A percentile compares a stretch with the other conserved stretches of the same genome.
Conservation (phyloP, 2,888 invertebrate species). For the Torymus aiolomorphi region DNA sequence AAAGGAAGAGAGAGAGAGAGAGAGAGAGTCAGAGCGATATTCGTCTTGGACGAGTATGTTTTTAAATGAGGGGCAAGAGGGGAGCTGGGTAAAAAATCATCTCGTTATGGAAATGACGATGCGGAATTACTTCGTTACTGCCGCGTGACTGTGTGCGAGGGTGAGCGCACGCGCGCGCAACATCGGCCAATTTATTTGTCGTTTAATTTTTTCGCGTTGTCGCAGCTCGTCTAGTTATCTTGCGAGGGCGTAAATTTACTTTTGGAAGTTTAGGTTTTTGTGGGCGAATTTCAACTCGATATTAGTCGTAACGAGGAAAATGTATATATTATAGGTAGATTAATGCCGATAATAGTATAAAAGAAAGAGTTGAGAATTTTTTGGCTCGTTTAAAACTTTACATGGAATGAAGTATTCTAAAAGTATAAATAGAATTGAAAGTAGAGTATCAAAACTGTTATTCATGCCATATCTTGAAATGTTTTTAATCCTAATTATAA, state of each 20-base stretch:
- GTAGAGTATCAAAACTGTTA: not conserved
- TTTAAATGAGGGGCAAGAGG: conserved; percentile 43
- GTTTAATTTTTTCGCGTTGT: conserved; percentile 1
- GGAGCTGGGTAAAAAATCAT: conserved; percentile 51
- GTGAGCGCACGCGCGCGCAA: not conserved
- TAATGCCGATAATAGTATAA: too few relatives aligned
- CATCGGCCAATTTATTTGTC: conserved; percentile 41
- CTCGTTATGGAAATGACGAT: conserved; percentile 56
- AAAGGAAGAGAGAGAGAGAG: conserved; percentile 30
- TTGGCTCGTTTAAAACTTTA: too few relatives aligned
- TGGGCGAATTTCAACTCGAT: too few relatives aligned
- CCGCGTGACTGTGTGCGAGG: not conserved
- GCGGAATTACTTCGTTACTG: conserved; percentile 47
- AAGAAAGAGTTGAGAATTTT: too few relatives aligned
- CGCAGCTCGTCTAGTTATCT: not conserved
- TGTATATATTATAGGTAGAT: too few relatives aligned
- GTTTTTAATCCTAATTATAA: conserved; percentile 13
- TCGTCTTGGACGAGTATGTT: conserved; percentile 37
- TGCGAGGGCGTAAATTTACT: not conserved
- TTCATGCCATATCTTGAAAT: not conserved
- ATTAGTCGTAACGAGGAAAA: too few relatives aligned
- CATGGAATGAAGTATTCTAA: too few relatives aligned
- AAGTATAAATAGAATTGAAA: not conserved
- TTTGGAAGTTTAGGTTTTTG: not conserved
- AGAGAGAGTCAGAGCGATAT: conserved; percentile 6